Evolutionary conservation across 2,797 vertebrate genomes (phyloP).

Genomic region (Sphenodon punctatus): DNA sequence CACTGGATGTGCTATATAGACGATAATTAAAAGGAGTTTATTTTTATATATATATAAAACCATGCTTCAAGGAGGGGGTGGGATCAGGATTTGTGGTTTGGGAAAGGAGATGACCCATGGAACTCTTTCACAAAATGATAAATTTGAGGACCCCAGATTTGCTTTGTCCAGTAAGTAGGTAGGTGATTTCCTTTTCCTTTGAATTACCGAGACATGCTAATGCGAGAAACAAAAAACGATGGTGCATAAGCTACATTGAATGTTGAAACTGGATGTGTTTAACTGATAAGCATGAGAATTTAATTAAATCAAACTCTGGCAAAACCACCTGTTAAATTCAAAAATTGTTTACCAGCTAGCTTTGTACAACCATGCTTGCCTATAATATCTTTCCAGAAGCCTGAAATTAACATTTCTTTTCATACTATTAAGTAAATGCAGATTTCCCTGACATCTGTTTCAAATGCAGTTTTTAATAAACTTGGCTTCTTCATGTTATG

Average conservation of each 20-base stretch:
- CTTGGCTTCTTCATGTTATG: not conserved
- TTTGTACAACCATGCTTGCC: too few species aligned
- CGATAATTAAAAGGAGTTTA: not conserved
- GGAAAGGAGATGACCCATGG: not conserved
- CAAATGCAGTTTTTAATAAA: not conserved
- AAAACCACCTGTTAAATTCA: not conserved
- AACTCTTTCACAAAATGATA: not conserved
- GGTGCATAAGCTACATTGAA: not conserved
- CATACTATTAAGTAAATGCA: rapidly evolving
- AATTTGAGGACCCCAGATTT: not conserved
- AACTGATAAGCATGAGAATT: not conserved
- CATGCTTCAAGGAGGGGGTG: not conserved
- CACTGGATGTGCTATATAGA: too few species aligned
- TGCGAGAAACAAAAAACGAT: not conserved
- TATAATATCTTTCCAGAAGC: not conserved
- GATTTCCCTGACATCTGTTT: constrained; percentile 5
- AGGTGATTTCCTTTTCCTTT: not conserved
- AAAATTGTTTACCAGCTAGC: too few species aligned
- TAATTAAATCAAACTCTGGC: not conserved
- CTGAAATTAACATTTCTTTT: not conserved
- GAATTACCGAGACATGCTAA: not conserved
- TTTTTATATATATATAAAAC: too few species aligned
- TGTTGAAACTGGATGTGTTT: not conserved
- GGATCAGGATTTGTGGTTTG: not conserved
- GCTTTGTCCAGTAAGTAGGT: not conserved